phyloP scores from a whole-genome alignment of 2,797 vertebrate genomes.

The Brotula barbata region DNA sequence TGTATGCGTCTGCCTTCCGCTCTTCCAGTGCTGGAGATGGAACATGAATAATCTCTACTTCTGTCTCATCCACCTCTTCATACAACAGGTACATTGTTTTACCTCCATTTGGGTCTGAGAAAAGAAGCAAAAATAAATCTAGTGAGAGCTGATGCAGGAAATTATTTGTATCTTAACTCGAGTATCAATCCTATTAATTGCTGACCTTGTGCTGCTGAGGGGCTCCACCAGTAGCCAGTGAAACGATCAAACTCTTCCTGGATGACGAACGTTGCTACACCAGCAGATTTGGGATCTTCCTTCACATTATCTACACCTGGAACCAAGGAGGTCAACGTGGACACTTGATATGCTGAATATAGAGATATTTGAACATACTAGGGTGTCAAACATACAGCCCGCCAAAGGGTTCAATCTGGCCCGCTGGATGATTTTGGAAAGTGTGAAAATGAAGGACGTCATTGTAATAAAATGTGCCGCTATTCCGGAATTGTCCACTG shows the following conservation, averaged over 20 bases:
- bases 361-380: too few species aligned
- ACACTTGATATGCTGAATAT: not conserved
- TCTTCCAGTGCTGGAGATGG: constrained; percentile 95
- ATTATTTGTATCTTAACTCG: not conserved
- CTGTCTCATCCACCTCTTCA: constrained; percentile 96
- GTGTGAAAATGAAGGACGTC: too few species aligned
- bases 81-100: constrained; percentile 90
- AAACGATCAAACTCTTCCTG: constrained; percentile 99
- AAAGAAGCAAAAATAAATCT: not conserved
- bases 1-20: constrained; percentile 94
- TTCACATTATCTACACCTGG: constrained; percentile 90
- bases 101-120: constrained; percentile 82
- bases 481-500: too few species aligned
- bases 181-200: not conserved
- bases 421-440: too few species aligned
- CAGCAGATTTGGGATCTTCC: constrained; percentile 94
- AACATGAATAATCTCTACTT: constrained; percentile 96
- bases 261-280: constrained; percentile 97
- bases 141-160: not conserved
- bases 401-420: too few species aligned
- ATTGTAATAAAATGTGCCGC: too few species aligned
- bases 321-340: not conserved
- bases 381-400: too few species aligned
- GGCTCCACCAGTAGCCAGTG: constrained; percentile 98
- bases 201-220: constrained; percentile 87